A percentile compares a stretch with the other conserved stretches of the same genome.
phyloP scores from a whole-genome alignment of 2,113 vertebrate species.

The Onychorhynchus coronatus region DNA sequence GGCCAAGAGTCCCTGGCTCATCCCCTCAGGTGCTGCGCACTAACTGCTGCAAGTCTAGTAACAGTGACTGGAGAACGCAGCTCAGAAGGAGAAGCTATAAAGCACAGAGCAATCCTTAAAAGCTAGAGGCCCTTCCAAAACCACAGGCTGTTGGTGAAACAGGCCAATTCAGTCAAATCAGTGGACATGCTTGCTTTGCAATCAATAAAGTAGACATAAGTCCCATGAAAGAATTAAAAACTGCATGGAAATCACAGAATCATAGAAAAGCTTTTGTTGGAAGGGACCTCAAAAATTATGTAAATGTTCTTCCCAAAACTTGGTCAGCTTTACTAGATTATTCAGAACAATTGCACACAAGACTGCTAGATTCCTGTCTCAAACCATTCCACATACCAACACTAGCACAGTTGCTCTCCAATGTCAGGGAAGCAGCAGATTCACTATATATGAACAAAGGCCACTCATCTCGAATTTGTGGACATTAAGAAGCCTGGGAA shows the following conservation, averaged over 20 bases:
- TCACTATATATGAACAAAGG: neutral
- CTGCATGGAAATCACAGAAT: neutral
- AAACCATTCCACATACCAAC: neutral
- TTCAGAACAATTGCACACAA: neutral
- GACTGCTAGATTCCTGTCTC: neutral
- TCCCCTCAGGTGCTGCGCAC: neutral
- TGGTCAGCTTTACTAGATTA: neutral
- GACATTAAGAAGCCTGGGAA: neutral
- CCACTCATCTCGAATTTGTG: neutral
- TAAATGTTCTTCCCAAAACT: neutral
- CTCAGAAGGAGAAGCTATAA: neutral
- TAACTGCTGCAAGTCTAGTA: neutral
- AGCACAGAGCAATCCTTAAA: neutral
- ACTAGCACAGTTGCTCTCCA: neutral
- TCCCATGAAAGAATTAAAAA: neutral
- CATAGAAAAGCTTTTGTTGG: neutral
- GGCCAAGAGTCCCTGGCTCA: neutral
- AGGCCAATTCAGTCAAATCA: neutral
- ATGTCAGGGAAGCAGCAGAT: neutral
- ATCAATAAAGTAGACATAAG: neutral
- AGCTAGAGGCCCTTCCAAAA: neutral
- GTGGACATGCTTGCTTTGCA: neutral
- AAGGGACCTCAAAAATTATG: neutral
- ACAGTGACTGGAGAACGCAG: neutral
- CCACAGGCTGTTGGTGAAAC: neutral